phyloP scores from a whole-genome alignment of 2,888 invertebrate species.

The Ornithoptera priamus region DNA sequence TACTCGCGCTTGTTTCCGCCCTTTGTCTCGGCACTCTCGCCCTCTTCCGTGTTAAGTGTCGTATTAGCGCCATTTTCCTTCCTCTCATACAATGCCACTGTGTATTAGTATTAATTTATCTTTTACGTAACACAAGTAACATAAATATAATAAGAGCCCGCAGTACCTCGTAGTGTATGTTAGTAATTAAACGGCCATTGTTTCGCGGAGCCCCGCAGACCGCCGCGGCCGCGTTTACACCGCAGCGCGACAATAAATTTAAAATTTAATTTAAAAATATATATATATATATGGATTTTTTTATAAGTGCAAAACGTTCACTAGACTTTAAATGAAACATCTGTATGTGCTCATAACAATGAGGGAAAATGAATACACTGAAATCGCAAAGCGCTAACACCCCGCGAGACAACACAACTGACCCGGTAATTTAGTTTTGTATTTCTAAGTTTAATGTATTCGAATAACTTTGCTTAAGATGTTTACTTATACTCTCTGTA shows the following conservation, averaged over 20 bases:
- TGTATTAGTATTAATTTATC: constrained; percentile 12
- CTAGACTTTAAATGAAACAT: no score
- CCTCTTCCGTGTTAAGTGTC: constrained; percentile 9
- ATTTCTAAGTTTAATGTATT: no score
- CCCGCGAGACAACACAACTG: no score
- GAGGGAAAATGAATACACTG: no score
- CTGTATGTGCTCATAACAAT: no score
- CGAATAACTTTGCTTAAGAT: no score
- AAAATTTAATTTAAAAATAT: background rate
- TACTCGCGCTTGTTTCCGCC: constrained; percentile 10
- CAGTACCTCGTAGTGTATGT: constrained; percentile 36
- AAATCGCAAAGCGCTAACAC: no score
- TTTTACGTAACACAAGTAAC: constrained; percentile 11
- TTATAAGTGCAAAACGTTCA: no score
- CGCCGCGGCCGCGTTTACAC: constrained; percentile 39
- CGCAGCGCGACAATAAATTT: constrained; percentile 30
- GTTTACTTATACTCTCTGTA: no score
- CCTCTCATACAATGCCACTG: background rate
- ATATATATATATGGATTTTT: no score
- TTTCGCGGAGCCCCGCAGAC: constrained; percentile 35
- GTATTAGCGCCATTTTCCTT: constrained; percentile 16
- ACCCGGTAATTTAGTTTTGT: no score
- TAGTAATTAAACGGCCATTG: constrained; percentile 49
- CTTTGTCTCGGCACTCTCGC: constrained; percentile 6
- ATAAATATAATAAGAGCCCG: constrained; percentile 23